These are phyloP conservation scores for Camponotus fellah DNA, from an alignment of 2,888 invertebrate species.

Conservation along the genomic window DNA sequence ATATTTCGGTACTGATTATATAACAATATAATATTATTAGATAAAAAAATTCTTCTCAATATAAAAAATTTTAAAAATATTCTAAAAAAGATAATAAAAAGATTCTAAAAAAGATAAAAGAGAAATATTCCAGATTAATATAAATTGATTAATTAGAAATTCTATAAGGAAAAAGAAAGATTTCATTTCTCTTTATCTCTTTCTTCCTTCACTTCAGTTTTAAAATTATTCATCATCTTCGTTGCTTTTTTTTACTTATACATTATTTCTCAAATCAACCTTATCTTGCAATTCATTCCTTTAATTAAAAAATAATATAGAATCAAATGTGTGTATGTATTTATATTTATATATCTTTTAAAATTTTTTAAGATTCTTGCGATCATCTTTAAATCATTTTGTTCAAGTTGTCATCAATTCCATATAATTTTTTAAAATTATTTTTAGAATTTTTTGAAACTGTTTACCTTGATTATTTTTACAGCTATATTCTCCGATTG, in stretches of 20 bases:
- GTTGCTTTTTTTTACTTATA: not conserved
- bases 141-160: not conserved
- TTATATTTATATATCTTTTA: not conserved
- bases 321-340: not conserved
- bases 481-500: not conserved
- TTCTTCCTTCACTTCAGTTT: not conserved
- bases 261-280: constrained; percentile 8
- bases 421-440: not conserved
- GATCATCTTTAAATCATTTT: not conserved
- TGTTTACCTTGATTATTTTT: not conserved
- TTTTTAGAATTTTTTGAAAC: not conserved
- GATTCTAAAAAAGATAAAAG: not conserved
- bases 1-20: not conserved
- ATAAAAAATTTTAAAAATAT: not conserved
- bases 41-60: not conserved
- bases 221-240: not conserved
- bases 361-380: not conserved
- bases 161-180: not conserved
- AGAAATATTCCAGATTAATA: not conserved
- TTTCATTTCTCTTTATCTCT: not conserved
- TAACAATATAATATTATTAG: not conserved
- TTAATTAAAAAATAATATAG: not conserved
- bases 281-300: not conserved
- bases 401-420: not conserved
- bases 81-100: not conserved